Conservation (phyloP, 1,140 invertebrate species). For the Mesaphorura yosii region DNA sequence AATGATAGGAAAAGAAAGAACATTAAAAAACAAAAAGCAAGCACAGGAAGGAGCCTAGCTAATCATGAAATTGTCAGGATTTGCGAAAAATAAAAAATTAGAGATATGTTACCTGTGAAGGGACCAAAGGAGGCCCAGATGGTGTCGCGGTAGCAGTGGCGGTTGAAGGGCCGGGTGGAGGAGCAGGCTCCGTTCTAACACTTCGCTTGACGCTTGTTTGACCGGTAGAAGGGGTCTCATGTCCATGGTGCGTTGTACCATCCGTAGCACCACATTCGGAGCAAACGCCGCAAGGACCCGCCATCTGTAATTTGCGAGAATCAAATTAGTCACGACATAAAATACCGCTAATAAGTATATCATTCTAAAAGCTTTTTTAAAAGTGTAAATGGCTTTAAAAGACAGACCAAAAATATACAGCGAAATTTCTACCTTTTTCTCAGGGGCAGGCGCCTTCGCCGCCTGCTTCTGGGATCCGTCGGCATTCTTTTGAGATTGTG, state of each 20-base stretch:
- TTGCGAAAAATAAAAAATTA: slow-evolving; percentile 10
- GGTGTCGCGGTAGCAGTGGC: not conserved
- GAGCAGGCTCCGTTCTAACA: not conserved
- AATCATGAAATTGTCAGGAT: too few species aligned
- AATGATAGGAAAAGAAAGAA: too few species aligned
- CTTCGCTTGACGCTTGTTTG: not conserved
- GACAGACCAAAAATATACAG: too few species aligned
- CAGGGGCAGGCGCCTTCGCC: too few species aligned
- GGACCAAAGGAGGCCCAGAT: slow-evolving; percentile 26
- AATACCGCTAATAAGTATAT: too few species aligned
- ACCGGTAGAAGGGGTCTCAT: not conserved
- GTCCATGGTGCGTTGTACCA: not conserved
- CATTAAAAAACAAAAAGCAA: slow-evolving; percentile 12
- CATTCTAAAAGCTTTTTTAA: too few species aligned
- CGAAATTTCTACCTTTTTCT: too few species aligned
- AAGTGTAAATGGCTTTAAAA: too few species aligned
- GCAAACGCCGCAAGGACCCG: not conserved
- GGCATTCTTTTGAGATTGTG: not conserved
- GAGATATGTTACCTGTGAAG: slow-evolving; percentile 26
- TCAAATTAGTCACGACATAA: too few species aligned
- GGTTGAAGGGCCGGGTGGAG: not conserved
- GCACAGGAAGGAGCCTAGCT: too few species aligned
- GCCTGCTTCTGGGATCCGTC: not conserved
- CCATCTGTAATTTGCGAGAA: too few species aligned
- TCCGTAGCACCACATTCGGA: not conserved